Evolutionary conservation across 2,888 invertebrate genomes (phyloP), one percentile per base, ranked within the genome.

Genomic region (Xylocampa areola): DNA sequence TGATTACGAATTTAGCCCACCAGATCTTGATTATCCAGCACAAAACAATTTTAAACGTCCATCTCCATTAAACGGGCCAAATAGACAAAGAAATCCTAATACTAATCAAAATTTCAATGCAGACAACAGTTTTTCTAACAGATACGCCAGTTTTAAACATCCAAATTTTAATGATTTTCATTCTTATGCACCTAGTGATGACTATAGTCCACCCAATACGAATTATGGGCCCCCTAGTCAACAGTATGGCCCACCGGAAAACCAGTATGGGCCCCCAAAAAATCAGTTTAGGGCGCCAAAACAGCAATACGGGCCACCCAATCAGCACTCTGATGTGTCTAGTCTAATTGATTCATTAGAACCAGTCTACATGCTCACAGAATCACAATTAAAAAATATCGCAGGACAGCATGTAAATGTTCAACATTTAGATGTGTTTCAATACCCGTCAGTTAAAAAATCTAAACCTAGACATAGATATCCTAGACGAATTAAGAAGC

Each of bases 341-440:
- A 66, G 57, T 4, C 14, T 77, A 0, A 45, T 78, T 3, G 66
- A 69, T 17, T 63, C 76, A 0, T 62, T 87, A 14, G 92, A 94
- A 67, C 92, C 93, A 0, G 84, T 93, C 0, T 93, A 92, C 40
- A 84, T 94, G 82, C 57, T 94, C 7, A 91, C 92, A 0, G 85
- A 89, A 53, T 79, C 89, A 0, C 92, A 94, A 41, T 64, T 94
- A 1, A 89, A 89, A 69, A 83, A 83, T 17, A 60, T 94, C 1
- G 73, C 92, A 1, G 90, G 90, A 0, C 85, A 89, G 1, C 86
- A 89, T 58, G 65, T 90, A 0, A 92, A 93, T 55, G 89, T 92
- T 19, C 85, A 88, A 29, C 92, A 92, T 76, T 78, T 91, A 40
- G 91, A 91, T 35, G 81, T 91, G 0, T 90, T 79, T 30, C 89